phyloP scores from a whole-genome alignment of 1,140 invertebrate genomes.

The Eriosoma lanigerum region DNA sequence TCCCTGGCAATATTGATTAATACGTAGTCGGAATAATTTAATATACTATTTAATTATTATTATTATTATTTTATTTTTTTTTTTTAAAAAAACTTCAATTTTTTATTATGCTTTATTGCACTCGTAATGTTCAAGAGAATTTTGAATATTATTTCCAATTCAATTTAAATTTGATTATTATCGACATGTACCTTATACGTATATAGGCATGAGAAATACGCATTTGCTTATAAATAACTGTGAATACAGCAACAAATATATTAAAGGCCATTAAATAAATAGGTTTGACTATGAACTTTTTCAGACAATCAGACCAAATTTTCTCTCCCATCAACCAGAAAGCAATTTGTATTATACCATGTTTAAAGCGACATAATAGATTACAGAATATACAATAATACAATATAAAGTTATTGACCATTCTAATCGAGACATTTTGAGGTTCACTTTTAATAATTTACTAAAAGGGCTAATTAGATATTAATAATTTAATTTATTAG shows the following conservation, averaged over 20 bases:
- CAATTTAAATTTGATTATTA: constrained; percentile 37
- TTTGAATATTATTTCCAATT: neutral
- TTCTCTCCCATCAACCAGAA: constrained; percentile 33
- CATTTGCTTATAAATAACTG: constrained; percentile 2
- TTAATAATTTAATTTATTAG: too few relatives aligned
- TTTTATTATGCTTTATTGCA: too few relatives aligned
- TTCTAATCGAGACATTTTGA: neutral
- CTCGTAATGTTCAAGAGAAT: too few relatives aligned
- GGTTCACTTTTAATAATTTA: too few relatives aligned
- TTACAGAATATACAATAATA: neutral
- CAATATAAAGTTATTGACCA: constrained; percentile 12
- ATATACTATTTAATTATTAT: constrained; percentile 25
- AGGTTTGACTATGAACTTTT: constrained; percentile 27
- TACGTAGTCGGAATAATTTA: neutral
- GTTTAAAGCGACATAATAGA: neutral
- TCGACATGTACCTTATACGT: constrained; percentile 8
- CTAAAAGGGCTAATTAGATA: too few relatives aligned
- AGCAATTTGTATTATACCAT: constrained; percentile 3
- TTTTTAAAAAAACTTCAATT: too few relatives aligned
- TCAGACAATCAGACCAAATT: constrained; percentile 20
- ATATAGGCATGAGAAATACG: too few relatives aligned
- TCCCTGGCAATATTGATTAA: constrained; percentile 50
- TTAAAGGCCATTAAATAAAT: constrained; percentile 41
- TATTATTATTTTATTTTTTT: constrained; percentile 23
- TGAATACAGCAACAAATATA: too few relatives aligned